Conservation (phyloP, 2,888 invertebrate genomes). For the Agonopterix alstromeriana region DNA sequence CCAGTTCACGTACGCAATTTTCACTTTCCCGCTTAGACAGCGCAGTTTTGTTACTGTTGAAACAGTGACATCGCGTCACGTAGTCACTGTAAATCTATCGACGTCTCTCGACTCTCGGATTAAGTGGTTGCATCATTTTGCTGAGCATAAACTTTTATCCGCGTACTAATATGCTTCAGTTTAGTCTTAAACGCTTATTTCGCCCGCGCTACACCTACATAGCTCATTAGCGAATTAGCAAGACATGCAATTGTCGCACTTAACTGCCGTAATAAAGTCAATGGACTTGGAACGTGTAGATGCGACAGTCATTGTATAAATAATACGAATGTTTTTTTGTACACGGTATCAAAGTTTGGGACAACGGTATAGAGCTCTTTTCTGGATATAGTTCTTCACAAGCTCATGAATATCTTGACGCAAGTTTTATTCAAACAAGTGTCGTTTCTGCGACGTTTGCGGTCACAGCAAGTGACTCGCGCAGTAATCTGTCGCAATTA, state of each 20-base stretch:
- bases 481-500: constrained; percentile 69
- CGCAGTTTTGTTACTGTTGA: constrained; percentile 27
- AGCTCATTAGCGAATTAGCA: constrained; percentile 73
- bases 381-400: no score
- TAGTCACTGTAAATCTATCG: constrained; percentile 37
- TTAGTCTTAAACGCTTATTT: constrained; percentile 54
- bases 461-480: constrained; percentile 13
- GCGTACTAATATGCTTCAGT: constrained; percentile 50
- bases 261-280: constrained; percentile 59
- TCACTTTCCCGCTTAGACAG: constrained; percentile 63
- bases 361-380: no score
- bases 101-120: constrained; percentile 23
- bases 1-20: constrained; percentile 76
- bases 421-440: constrained; percentile 1
- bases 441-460: constrained; percentile 20
- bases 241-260: constrained; percentile 64
- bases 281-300: constrained; percentile 39
- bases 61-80: constrained; percentile 29
- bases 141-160: constrained; percentile 39
- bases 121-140: constrained; percentile 30
- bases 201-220: constrained; percentile 75
- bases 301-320: constrained; percentile 16
- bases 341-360: no score
- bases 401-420: no score
- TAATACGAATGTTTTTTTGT: no score